phyloP scores from a whole-genome alignment of 2,888 invertebrate genomes.

The Hoplodrina blanda region DNA sequence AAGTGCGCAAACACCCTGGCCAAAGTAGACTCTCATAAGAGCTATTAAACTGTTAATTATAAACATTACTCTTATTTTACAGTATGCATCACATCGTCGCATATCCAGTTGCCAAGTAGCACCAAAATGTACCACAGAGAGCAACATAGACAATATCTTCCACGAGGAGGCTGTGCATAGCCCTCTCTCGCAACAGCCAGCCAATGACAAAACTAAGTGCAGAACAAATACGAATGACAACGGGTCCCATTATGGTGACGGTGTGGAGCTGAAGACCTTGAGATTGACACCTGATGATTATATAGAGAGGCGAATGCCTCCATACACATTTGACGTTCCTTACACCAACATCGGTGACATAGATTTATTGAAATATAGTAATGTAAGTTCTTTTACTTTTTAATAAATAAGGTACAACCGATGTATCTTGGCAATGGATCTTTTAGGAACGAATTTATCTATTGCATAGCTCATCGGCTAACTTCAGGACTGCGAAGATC shows the following conservation, averaged over 20 bases:
- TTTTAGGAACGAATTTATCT: too few species aligned
- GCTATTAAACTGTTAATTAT: background rate
- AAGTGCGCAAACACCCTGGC: too few species aligned
- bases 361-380: conserved; percentile 79
- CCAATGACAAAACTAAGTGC: conserved; percentile 55
- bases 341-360: conserved; percentile 78
- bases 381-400: conserved; percentile 64
- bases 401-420: too few species aligned
- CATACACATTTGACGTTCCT: conserved; percentile 71
- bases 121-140: conserved; percentile 74
- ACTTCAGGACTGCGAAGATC: too few species aligned
- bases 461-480: too few species aligned
- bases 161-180: conserved; percentile 63
- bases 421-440: too few species aligned
- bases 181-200: conserved; percentile 37
- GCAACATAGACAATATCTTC: conserved; percentile 76
- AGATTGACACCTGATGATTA: conserved; percentile 84
- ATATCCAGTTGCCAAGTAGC: conserved; percentile 84
- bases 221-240: conserved; percentile 62
- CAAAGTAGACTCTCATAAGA: background rate
- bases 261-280: conserved; percentile 74
- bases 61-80: conserved; percentile 58
- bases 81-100: conserved; percentile 82
- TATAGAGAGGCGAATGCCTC: conserved; percentile 76
- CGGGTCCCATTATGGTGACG: conserved; percentile 63